Conservation (phyloP, 2,113 vertebrate species). For the Entelurus aequoreus region DNA sequence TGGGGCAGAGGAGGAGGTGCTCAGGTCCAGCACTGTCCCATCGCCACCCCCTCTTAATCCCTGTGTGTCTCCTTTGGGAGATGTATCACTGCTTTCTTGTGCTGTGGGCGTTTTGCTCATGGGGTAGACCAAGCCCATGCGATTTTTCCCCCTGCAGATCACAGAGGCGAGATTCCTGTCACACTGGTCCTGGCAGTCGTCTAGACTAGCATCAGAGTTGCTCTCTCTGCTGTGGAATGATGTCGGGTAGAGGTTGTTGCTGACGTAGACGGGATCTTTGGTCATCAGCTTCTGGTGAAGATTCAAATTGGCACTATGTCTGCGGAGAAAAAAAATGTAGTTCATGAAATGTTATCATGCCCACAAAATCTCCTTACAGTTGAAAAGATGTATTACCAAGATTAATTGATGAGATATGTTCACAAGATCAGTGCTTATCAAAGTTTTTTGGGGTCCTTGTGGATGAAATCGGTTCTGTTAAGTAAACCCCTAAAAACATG, state of each 20-base stretch:
- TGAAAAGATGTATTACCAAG: too few relatives aligned
- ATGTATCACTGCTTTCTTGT: conserved; percentile 57
- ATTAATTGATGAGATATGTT: too few relatives aligned
- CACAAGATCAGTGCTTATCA: too few relatives aligned
- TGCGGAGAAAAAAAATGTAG: conserved; percentile 57
- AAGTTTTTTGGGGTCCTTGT: too few relatives aligned
- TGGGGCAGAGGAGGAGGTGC: conserved; percentile 74
- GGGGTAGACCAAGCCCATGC: conserved; percentile 84
- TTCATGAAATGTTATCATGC: background rate
- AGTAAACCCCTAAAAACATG: too few relatives aligned
- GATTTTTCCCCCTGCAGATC: conserved; percentile 85
- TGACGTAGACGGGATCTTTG: conserved; percentile 79
- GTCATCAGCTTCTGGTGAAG: conserved; percentile 91
- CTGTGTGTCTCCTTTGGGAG: conserved; percentile 49
- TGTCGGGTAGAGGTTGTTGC: conserved; percentile 67
- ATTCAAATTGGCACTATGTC: conserved; percentile 92
- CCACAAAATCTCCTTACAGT: too few relatives aligned
- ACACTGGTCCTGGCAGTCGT: conserved; percentile 67
- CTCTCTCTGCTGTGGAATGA: conserved; percentile 77
- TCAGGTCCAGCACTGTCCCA: conserved; percentile 85
- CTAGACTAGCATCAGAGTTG: conserved; percentile 58
- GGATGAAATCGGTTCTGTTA: too few relatives aligned
- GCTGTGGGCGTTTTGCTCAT: conserved; percentile 75
- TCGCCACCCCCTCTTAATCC: conserved; percentile 48
- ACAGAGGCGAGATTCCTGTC: conserved; percentile 76